phyloP scores from a whole-genome alignment of 2,113 vertebrate genomes.

The Sula dactylatra region DNA sequence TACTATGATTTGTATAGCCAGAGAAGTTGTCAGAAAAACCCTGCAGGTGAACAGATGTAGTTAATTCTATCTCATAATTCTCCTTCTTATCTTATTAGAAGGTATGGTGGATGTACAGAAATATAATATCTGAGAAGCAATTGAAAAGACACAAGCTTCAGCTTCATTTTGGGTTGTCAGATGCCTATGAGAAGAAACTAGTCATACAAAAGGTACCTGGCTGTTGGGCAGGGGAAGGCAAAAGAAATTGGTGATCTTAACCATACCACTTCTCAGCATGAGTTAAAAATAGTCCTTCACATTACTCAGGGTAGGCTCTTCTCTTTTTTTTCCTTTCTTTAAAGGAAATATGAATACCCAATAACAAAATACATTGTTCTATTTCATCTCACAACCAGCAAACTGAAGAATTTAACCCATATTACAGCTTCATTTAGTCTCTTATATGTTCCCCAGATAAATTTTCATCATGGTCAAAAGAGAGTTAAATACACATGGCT shows the following conservation, averaged over 20 bases:
- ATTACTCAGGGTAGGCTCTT: neutral
- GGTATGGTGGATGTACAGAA: too few relatives aligned
- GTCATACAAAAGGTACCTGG: neutral
- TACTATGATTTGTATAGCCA: neutral
- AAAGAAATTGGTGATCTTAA: neutral
- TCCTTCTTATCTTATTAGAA: neutral
- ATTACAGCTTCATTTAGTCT: neutral
- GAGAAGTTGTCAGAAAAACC: neutral
- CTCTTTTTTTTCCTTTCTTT: neutral
- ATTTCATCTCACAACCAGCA: neutral
- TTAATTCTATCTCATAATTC: neutral
- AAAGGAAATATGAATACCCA: neutral
- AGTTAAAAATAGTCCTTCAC: neutral
- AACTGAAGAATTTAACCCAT: neutral
- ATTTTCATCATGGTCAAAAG: neutral
- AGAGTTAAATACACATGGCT: neutral
- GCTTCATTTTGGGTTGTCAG: neutral
- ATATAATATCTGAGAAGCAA: neutral
- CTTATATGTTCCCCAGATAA: neutral
- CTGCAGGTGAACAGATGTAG: neutral
- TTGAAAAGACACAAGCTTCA: neutral
- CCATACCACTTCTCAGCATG: neutral
- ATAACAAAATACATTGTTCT: rapidly evolving
- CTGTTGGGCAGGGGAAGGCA: neutral
- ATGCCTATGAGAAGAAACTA: neutral